Conservation (phyloP, 2,113 vertebrate species). For the Balaeniceps rex region DNA sequence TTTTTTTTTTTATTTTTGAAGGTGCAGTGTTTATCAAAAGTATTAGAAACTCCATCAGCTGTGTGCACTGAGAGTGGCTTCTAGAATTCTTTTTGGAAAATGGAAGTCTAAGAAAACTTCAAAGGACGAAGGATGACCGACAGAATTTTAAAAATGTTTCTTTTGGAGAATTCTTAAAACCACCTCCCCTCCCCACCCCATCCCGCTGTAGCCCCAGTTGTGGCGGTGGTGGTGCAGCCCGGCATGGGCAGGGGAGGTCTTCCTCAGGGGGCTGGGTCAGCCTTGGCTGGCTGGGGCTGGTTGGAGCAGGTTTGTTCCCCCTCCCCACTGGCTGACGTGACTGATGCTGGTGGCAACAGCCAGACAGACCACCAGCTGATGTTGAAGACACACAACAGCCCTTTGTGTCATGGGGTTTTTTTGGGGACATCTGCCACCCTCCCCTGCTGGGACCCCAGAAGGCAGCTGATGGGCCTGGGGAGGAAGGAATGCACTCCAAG, state of each 20-base stretch:
- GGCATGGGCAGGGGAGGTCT: background rate
- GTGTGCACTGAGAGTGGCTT: background rate
- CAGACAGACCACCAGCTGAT: accelerated
- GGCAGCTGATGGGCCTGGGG: accelerated
- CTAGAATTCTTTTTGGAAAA: background rate
- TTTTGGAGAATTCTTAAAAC: background rate
- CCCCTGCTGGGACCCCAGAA: background rate
- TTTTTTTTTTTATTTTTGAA: background rate
- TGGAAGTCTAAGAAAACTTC: background rate
- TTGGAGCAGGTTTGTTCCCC: background rate
- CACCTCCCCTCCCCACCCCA: accelerated
- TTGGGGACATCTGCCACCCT: accelerated
- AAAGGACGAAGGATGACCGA: background rate
- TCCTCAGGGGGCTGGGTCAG: accelerated
- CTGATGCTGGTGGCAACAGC: accelerated
- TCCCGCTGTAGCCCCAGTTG: accelerated
- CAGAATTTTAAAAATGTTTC: background rate
- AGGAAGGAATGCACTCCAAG: background rate
- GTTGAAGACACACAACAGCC: background rate
- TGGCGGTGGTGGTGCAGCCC: accelerated
- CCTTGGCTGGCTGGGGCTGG: accelerated
- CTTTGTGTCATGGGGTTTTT: background rate
- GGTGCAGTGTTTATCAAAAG: background rate
- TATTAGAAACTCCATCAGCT: background rate
- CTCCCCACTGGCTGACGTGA: background rate